phyloP scores from a whole-genome alignment of 2,113 vertebrate species.

The Brachionichthys hirsutus region DNA sequence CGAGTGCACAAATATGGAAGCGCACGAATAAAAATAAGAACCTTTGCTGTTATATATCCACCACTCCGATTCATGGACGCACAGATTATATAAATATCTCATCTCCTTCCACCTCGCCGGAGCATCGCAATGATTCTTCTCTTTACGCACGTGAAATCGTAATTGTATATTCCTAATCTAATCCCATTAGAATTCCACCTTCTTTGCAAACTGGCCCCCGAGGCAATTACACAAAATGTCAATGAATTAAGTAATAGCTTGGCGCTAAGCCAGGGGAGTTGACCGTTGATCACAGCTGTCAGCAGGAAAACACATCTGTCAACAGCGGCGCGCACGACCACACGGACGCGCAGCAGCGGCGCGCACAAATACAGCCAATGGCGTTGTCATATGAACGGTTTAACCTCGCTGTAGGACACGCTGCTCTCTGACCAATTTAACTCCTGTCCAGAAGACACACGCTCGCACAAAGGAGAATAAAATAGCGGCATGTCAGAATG shows the following conservation, averaged over 20 bases:
- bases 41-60: not conserved
- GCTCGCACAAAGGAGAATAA: conserved; percentile 11
- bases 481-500: not conserved
- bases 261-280: conserved; percentile 71
- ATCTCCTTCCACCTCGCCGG: conserved; percentile 2
- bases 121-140: conserved; percentile 58
- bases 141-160: conserved; percentile 72
- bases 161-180: conserved; percentile 79
- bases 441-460: conserved; percentile 28
- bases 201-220: conserved; percentile 68
- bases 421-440: conserved; percentile 50
- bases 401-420: conserved; percentile 57
- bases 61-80: not conserved
- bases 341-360: conserved; percentile 1
- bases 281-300: conserved; percentile 72
- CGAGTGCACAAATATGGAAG: not conserved
- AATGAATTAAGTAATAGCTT: conserved; percentile 82
- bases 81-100: conserved; percentile 14
- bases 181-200: conserved; percentile 75
- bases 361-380: conserved; percentile 23
- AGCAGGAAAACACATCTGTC: conserved; percentile 75
- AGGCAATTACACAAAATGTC: conserved; percentile 81
- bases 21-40: not conserved
- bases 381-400: conserved; percentile 50
- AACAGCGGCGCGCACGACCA: conserved; percentile 43